These are phyloP conservation scores for Volucella inflata DNA, from an alignment of 2,888 invertebrate genomes.

Conservation along the genomic window DNA sequence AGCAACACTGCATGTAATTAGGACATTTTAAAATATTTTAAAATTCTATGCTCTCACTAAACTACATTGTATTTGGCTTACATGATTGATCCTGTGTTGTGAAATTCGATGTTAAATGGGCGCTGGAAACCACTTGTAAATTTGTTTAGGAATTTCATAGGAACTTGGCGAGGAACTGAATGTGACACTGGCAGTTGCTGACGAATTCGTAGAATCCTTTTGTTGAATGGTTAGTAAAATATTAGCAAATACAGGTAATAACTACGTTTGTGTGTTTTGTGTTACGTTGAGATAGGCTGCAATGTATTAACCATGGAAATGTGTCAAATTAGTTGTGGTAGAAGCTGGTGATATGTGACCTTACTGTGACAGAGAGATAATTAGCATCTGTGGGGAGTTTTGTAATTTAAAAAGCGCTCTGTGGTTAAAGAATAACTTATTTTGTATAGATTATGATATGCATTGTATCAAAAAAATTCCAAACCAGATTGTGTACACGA, in stretches of 20 bases:
- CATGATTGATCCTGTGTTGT: background rate
- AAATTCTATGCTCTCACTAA: background rate
- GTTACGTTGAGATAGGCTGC: background rate
- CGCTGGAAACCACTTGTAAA: conserved; percentile 30
- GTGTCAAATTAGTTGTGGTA: conserved; percentile 37
- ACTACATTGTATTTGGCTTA: background rate
- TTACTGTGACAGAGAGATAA: background rate
- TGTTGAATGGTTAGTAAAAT: background rate
- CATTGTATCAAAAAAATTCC: too few relatives aligned
- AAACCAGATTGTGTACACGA: too few relatives aligned
- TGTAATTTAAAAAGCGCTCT: conserved; percentile 4
- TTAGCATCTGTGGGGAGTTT: conserved; percentile 29
- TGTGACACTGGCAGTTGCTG: background rate
- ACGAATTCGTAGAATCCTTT: conserved; percentile 8
- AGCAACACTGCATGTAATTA: conserved; percentile 22
- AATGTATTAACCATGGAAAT: conserved; percentile 13
- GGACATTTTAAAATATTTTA: conserved; percentile 36
- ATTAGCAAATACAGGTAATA: conserved; percentile 27
- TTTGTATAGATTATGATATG: background rate
- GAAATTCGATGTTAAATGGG: conserved; percentile 20
- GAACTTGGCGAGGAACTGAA: background rate
- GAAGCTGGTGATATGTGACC: background rate
- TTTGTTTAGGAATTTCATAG: conserved; percentile 17
- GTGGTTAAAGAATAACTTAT: conserved; percentile 12
- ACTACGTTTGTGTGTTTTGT: background rate